These are phyloP conservation scores for Thyatira batis DNA, from an alignment of 2,888 invertebrate genomes.

Conservation along the genomic window DNA sequence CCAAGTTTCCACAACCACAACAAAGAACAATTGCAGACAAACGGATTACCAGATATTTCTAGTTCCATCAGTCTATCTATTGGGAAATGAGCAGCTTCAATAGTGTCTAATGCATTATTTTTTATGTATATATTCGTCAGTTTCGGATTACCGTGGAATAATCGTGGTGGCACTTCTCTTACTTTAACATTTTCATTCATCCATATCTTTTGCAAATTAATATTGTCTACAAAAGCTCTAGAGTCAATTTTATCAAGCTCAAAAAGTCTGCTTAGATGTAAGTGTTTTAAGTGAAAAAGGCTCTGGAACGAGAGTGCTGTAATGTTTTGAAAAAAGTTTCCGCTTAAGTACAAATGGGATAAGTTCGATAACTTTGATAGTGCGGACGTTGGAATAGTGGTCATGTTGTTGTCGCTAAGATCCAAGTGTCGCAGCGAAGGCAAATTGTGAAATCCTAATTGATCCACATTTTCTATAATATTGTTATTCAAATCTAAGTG, in stretches of 20 bases:
- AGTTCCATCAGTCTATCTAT: constrained; percentile 89
- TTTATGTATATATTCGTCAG: constrained; percentile 88
- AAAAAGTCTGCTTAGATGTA: constrained; percentile 87
- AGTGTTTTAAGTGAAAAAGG: constrained; percentile 89
- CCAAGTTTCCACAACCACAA: constrained; percentile 92
- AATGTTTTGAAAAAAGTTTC: constrained; percentile 88
- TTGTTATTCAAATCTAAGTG: constrained; percentile 89
- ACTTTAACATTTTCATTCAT: constrained; percentile 90
- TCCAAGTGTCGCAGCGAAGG: constrained; percentile 88
- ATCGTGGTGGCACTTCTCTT: constrained; percentile 87
- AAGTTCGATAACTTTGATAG: constrained; percentile 90
- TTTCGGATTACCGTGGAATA: constrained; percentile 92
- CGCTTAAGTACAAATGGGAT: constrained; percentile 88
- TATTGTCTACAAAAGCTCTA: constrained; percentile 92
- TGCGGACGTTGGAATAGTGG: constrained; percentile 88
- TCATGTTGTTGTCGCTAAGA: constrained; percentile 91
- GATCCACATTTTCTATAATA: constrained; percentile 87
- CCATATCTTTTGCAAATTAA: constrained; percentile 89
- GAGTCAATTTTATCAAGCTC: constrained; percentile 87
- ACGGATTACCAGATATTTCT: constrained; percentile 90
- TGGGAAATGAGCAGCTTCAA: constrained; percentile 92
- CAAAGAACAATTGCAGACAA: constrained; percentile 93
- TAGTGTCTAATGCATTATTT: constrained; percentile 87
- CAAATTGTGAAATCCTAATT: constrained; percentile 88
- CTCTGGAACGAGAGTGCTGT: constrained; percentile 91